These are phyloP conservation scores for Ctenosaura bakeri DNA, from an alignment of 2,797 vertebrate species.

Conservation along the genomic window DNA sequence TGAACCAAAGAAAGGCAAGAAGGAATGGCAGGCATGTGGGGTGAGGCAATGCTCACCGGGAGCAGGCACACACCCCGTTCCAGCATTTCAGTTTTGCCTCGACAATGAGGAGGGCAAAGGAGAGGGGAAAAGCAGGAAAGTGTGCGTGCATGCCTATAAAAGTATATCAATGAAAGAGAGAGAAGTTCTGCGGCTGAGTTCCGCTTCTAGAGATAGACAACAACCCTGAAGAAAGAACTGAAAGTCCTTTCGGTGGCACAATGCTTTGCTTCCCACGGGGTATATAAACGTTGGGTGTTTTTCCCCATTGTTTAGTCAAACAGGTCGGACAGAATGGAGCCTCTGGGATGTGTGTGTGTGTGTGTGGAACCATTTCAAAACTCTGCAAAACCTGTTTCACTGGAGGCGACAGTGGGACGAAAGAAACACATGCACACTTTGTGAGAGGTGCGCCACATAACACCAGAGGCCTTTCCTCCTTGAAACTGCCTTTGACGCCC, in stretches of 20 bases:
- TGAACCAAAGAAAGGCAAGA: no score
- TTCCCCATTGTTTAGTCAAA: neutral
- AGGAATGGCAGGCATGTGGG: neutral
- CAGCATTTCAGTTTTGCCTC: neutral
- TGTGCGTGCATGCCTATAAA: no score
- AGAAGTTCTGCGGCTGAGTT: no score
- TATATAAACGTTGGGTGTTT: accelerated
- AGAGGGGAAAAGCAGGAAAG: neutral
- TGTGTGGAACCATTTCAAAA: neutral
- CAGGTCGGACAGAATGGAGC: neutral
- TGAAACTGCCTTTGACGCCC: neutral
- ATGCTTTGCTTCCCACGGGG: neutral
- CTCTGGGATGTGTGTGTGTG: neutral
- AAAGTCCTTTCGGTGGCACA: neutral
- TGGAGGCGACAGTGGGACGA: neutral
- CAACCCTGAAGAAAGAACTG: neutral
- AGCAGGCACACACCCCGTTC: neutral
- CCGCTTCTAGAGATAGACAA: no score
- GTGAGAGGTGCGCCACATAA: neutral
- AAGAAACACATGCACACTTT: neutral
- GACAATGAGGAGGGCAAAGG: neutral
- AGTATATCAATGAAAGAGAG: neutral
- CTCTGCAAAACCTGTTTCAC: neutral
- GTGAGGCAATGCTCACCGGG: neutral
- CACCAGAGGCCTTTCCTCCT: neutral